A percentile compares a stretch with the other conserved stretches of the same genome.
Evolutionary conservation across 2,888 invertebrate species (phyloP).

Genomic region (Protodeltote pygarga): DNA sequence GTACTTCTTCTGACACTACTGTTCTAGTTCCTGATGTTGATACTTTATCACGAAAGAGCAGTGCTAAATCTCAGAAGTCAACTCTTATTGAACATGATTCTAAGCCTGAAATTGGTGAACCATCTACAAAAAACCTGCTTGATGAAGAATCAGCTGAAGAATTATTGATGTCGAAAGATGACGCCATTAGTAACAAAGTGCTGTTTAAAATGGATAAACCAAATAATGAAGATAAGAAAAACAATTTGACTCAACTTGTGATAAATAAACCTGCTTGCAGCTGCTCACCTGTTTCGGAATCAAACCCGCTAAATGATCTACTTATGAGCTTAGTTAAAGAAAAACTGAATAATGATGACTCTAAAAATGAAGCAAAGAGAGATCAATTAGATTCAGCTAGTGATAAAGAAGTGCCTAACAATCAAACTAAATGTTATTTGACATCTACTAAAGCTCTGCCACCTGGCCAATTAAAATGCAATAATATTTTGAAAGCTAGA

Average conservation of each 20-base stretch:
- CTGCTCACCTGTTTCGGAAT: conserved; percentile 79
- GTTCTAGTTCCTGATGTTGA: conserved; percentile 62
- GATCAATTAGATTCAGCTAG: conserved; percentile 79
- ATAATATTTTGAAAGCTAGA: conserved; percentile 94
- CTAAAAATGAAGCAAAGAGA: conserved; percentile 88
- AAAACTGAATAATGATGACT: conserved; percentile 88
- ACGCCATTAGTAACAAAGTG: conserved; percentile 81
- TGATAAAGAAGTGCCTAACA: conserved; percentile 89
- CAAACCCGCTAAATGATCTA: conserved; percentile 81
- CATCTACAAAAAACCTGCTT: conserved; percentile 75
- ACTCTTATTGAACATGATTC: conserved; percentile 67
- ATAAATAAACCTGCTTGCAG: conserved; percentile 80
- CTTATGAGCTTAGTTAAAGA: conserved; percentile 84
- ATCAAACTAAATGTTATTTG: conserved; percentile 89
- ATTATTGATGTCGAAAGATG: conserved; percentile 78
- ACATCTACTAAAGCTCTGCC: conserved; percentile 91
- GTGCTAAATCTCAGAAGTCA: conserved; percentile 86
- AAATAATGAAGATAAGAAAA: conserved; percentile 75
- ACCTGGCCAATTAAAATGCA: conserved; percentile 97
- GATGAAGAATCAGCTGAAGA: conserved; percentile 74
- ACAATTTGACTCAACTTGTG: conserved; percentile 76
- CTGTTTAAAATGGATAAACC: conserved; percentile 79
- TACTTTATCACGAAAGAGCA: conserved; percentile 83
- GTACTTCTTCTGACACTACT: conserved; percentile 61
- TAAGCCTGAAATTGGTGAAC: conserved; percentile 66